Evolutionary conservation across 2,797 vertebrate species (phyloP), one percentile per base, ranked within the genome.

Genomic region (Phalanger gymnotis): DNA sequence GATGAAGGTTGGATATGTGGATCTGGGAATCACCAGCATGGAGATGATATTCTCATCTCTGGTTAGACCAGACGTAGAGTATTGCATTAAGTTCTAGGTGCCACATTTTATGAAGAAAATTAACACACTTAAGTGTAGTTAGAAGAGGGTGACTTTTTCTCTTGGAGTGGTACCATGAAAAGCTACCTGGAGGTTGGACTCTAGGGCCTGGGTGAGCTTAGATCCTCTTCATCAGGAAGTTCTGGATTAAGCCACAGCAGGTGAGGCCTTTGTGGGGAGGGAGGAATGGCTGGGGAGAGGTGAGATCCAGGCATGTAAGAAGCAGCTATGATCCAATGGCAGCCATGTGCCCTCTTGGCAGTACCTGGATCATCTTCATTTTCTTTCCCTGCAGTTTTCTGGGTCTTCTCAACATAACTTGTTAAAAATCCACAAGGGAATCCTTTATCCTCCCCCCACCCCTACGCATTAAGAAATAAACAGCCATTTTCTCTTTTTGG

Each of bases 401-500:
- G 11, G n/a, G 40, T 90, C 19, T 47, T 66, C 52, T 90, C 58
- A 53, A 90, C 10, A 34, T 9, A 52, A n/a, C 0, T 81, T 16
- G 2, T 40, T 92, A 91, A 73, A 91, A 94, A 52, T 94, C 90
- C 93, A 53, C n/a, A 90, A 58, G 91, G 40, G 16, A 92, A 58
- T 40, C 30, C 9, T 53, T 56, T 58, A 87, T 81, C 16, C 3
- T 4, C 61, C n/a, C 66, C 53, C 53, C 55, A 47, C 3, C 58
- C 51, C 19, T 34, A 73, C 28, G 34, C 25, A 3, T 87, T 47
- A 94, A 95, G 94, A 92, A 95, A 95, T 90, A 94, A 96, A 95
- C 94, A 52, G 47, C 73, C 91, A 1, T 95, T 91, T 73, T 91
- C 95, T 95, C 90, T 61, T 54, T 92, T 89, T 93, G 95, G 96